Percentiles rank a stretch among this genome's conserved stretches.
Conservation (phyloP, 2,888 invertebrate species). For the Pandemis heparana region DNA sequence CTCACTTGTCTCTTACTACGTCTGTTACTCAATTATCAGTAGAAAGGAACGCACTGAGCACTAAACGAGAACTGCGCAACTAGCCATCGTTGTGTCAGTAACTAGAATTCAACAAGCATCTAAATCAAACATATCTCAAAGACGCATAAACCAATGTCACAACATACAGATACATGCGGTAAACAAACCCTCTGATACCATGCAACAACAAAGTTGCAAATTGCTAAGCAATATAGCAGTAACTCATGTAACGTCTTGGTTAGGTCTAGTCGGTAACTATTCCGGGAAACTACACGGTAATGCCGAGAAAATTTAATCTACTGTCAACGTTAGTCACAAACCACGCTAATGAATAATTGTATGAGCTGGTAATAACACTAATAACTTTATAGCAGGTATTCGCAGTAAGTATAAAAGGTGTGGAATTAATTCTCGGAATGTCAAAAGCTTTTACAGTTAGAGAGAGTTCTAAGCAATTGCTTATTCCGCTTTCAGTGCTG, state of each 20-base stretch:
- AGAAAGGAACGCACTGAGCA: no score
- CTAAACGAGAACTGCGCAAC: no score
- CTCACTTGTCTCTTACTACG: no score
- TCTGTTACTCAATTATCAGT: no score
- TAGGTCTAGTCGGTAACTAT: not conserved
- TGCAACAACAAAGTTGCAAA: not conserved
- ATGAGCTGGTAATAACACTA: not conserved
- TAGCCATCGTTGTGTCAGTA: no score
- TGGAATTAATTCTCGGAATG: not conserved
- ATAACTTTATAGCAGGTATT: conserved; percentile 1
- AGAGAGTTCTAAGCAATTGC: not conserved
- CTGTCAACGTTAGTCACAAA: not conserved
- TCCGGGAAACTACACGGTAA: conserved; percentile 11
- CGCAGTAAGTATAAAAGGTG: conserved; percentile 3
- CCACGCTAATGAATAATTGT: not conserved
- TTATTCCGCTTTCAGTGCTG: conserved; percentile 1
- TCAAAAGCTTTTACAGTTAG: not conserved
- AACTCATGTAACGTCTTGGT: not conserved
- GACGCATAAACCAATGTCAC: not conserved
- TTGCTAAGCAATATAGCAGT: not conserved
- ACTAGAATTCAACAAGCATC: not conserved
- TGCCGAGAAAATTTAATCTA: conserved; percentile 14
- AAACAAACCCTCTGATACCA: not conserved
- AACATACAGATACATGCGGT: not conserved
- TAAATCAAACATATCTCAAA: not conserved